Base-by-base conservation (phyloP, 2,113 vertebrate genomes). In the Dasypus novemcinctus region DNA sequence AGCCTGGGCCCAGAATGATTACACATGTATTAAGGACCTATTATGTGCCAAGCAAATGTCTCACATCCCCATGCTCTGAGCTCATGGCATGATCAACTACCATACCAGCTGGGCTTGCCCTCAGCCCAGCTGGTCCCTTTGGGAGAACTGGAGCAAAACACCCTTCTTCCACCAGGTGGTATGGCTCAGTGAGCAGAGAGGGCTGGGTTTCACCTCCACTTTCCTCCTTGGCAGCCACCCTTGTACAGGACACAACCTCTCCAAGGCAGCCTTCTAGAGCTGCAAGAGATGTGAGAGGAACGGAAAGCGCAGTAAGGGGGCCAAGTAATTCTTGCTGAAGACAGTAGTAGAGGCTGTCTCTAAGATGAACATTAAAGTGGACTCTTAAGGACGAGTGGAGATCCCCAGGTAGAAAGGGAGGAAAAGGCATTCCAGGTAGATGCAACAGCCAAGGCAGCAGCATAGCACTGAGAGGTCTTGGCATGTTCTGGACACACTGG, bases 371-470 rank as follows among this genome's bases (percentile, higher is more conserved):
- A 18, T 33, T 25, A 88, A 81, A 25, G 13, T 18, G 78, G 75
- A 57, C 29, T 21, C 61, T 80, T 41, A 57, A 71, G 63, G 23
- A 64, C 38, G 61, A 43, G n/a, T 29, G 11, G 72, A 49, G 15
- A 15, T 57, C 8, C 33, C 31, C 81, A 89, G 12, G 25, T 43
- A 11, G 69, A 78, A 82, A 86, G 41, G 57, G 46, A 74, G 13
- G n/a, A 46, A 31, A 78, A 52, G 46, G 52, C 71, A 74, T 46
- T 79, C 54, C 69, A 41, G 33, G 54, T 54, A 82, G 86, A 92
- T 41, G 61, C 74, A 38, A 46, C 25, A 90, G 57, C 74, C 27
- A 20, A 63, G 59, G 21, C 36, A 43, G 41, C 18, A n/a, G 14
- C 43, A 7, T 7, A 29, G 66, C 38, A 21, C 38, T 1, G 0